Percentiles rank a stretch among this genome's conserved stretches.
Conservation (phyloP, 2,797 vertebrate genomes). For the Hippopotamyrus pictus region DNA sequence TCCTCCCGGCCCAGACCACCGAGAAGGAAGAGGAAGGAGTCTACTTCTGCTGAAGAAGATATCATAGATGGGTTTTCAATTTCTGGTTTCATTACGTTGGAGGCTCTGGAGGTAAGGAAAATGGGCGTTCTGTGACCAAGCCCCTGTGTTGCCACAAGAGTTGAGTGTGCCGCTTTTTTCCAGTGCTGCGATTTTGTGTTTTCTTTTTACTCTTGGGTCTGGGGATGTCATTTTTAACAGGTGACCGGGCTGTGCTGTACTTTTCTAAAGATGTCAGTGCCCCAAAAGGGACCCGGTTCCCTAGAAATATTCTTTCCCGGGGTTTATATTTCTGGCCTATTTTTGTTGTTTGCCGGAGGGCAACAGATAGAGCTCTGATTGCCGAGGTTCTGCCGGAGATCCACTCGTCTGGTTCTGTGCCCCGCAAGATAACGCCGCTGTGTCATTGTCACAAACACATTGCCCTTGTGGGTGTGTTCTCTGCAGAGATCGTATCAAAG, state of each 20-base stretch:
- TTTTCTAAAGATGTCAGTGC: conserved; percentile 24
- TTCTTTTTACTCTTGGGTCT: not conserved
- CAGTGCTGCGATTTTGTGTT: not conserved
- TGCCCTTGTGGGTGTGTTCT: conserved; percentile 42
- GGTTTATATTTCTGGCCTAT: conserved; percentile 35
- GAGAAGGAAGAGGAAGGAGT: conserved; percentile 81
- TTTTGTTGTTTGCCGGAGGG: conserved; percentile 44
- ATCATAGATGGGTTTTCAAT: conserved; percentile 94
- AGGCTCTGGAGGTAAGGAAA: conserved; percentile 85
- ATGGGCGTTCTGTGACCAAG: not conserved
- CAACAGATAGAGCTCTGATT: conserved; percentile 52
- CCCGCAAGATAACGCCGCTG: conserved; percentile 34
- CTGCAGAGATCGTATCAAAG: conserved; percentile 3
- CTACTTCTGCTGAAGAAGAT: conserved; percentile 89
- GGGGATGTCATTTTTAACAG: not conserved
- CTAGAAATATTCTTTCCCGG: not conserved
- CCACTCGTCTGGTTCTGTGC: conserved; percentile 37
- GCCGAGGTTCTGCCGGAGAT: conserved; percentile 45
- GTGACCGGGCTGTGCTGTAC: conserved; percentile 29
- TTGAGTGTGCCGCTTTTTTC: not conserved
- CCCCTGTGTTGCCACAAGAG: not conserved
- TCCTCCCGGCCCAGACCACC: conserved; percentile 82
- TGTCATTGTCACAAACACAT: conserved; percentile 35
- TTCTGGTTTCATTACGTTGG: conserved; percentile 82
- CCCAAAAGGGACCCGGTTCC: conserved; percentile 6